A percentile compares a stretch with the other conserved stretches of the same genome.
Evolutionary conservation across 2,113 vertebrate genomes (phyloP).

Genomic region (Taxidea taxus): DNA sequence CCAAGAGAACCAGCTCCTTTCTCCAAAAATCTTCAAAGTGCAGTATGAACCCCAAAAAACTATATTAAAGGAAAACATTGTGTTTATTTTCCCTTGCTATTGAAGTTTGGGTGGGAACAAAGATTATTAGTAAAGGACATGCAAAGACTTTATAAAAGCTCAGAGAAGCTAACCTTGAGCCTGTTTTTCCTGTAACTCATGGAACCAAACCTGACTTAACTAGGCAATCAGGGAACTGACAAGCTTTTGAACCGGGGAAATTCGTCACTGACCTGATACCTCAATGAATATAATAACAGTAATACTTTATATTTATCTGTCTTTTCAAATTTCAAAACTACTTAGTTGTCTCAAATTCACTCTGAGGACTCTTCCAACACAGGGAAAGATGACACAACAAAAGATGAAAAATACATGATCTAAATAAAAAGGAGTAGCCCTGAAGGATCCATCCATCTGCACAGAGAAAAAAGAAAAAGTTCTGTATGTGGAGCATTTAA

Average conservation of each 20-base stretch:
- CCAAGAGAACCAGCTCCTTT: slow-evolving; percentile 43
- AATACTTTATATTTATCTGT: slow-evolving; percentile 20
- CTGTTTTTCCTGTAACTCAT: slow-evolving; percentile 21
- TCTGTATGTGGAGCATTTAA: neutral
- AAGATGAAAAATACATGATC: neutral
- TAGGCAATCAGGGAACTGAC: slow-evolving; percentile 5
- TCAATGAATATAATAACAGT: neutral
- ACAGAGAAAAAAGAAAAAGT: neutral
- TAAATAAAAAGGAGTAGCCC: slow-evolving; percentile 28
- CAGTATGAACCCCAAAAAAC: slow-evolving; percentile 2
- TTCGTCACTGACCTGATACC: neutral
- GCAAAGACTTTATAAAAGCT: slow-evolving; percentile 39
- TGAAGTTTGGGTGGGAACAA: slow-evolving; percentile 32
- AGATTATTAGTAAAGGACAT: slow-evolving; percentile 1
- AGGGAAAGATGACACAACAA: slow-evolving; percentile 7
- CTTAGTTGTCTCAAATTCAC: slow-evolving; percentile 41
- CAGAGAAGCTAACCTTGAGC: neutral
- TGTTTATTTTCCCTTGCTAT: slow-evolving; percentile 28
- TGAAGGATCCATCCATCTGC: slow-evolving; percentile 2
- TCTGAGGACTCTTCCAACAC: neutral
- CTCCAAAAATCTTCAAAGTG: slow-evolving; percentile 51
- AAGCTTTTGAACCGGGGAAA: slow-evolving; percentile 24
- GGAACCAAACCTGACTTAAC: slow-evolving; percentile 32
- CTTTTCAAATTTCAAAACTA: slow-evolving; percentile 32
- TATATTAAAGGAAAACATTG: neutral